Evolutionary conservation across 2,797 vertebrate species (phyloP).

Genomic region (Enteromius fasciolatus): DNA sequence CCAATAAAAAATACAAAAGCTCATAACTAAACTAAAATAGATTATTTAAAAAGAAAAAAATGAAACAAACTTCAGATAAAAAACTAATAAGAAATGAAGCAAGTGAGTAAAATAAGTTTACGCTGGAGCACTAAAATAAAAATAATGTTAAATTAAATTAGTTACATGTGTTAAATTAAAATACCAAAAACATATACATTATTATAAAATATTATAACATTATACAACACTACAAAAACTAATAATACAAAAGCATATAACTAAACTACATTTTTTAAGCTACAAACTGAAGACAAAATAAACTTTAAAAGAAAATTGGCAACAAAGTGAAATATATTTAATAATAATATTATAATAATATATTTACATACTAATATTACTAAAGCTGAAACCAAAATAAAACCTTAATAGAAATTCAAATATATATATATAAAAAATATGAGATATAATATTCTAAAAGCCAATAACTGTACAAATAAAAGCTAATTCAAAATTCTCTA

Average conservation of each 20-base stretch:
- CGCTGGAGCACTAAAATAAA: not conserved
- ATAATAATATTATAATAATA: not conserved
- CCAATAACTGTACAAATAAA: not conserved
- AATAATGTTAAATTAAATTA: not conserved
- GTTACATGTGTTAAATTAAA: not conserved
- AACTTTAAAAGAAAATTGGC: not conserved
- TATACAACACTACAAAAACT: not conserved
- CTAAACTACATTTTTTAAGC: not conserved
- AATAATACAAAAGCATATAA: not conserved
- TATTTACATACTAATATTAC: not conserved
- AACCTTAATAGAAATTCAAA: not conserved
- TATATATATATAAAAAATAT: not conserved
- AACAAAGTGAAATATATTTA: not conserved
- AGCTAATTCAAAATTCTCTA: not conserved
- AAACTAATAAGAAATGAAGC: not conserved
- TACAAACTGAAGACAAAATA: not conserved
- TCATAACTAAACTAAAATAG: not conserved
- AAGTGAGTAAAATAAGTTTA: not conserved
- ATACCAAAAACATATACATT: not conserved
- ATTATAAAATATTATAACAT: not conserved
- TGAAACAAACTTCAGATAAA: not conserved
- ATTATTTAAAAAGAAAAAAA: not conserved
- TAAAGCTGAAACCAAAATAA: not conserved
- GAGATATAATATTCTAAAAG: not conserved
- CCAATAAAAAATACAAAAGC: not conserved